Conservation (phyloP, 2,888 invertebrate species). For the Phengaris alcon region DNA sequence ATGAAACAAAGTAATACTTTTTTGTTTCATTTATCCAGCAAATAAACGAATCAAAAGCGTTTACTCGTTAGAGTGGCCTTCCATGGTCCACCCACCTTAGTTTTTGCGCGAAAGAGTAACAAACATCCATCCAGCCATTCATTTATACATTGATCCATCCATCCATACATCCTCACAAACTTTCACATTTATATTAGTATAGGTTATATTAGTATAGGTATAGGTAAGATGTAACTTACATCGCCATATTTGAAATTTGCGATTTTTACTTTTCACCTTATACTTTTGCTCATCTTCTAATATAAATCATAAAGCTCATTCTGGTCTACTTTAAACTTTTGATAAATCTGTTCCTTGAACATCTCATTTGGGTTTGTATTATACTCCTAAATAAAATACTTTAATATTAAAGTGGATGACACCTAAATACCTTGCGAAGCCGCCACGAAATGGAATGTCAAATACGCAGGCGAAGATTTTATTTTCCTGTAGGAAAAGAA, state of each 20-base stretch:
- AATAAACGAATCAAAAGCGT: too few species aligned
- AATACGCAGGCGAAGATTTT: not conserved
- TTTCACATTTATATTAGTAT: too few species aligned
- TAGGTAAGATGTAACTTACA: too few species aligned
- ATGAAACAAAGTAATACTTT: too few species aligned
- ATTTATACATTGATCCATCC: too few species aligned
- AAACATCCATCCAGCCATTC: too few species aligned
- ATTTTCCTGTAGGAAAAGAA: slow-evolving; percentile 2
- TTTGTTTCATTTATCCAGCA: too few species aligned
- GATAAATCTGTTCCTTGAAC: not conserved
- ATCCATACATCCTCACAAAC: too few species aligned
- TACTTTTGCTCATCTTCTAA: not conserved
- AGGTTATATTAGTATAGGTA: too few species aligned
- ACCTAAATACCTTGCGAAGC: slow-evolving; percentile 30
- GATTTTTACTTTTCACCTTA: not conserved
- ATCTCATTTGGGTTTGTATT: not conserved
- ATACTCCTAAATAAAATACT: slow-evolving; percentile 15
- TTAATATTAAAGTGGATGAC: slow-evolving; percentile 27
- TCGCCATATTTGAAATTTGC: not conserved
- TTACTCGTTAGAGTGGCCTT: too few species aligned
- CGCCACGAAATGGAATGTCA: slow-evolving; percentile 25
- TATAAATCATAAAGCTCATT: not conserved
- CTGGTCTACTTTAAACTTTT: not conserved
- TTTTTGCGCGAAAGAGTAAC: too few species aligned
- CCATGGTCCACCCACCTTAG: too few species aligned